Evolutionary conservation across 2,797 vertebrate genomes (phyloP), one percentile per base, ranked within the genome.

Genomic region (Syngnathus acus): DNA sequence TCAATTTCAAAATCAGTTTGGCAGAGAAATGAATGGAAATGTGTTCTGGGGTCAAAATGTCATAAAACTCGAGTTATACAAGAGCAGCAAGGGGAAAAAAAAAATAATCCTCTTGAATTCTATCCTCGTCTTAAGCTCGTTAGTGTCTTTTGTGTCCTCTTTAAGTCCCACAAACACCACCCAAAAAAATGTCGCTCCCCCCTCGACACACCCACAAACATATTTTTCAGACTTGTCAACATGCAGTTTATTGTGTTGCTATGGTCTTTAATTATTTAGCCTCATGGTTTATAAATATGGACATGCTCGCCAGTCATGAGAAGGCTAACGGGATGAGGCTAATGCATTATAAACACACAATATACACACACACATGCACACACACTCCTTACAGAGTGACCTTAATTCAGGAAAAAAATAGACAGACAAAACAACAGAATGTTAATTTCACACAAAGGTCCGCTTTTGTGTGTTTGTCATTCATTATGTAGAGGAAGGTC

Each of bases 271-370:
- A 90, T 88, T 86, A 89, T 91, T 88, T 70, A 90, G 57, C 40
- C 78, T 86, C 83, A 86, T 90, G 76, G 82, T 86, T 90, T 89
- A 89, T 90, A 80, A 70, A 91, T 87, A 48, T 14, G 66, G 80
- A 89, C 86, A 90, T 77, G 76, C 68, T 82, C 67, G 19, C 62
- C 77, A 83, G 87, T 81, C 85, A 89, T 87, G 83, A 91, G 86
- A 88, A 87, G 85, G 75, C 82, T 77, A 82, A 82, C 72, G 40
- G 82, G 85, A 82, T 84, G 87, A 75, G 76, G 76, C 78, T 81
- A 82, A 87, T 86, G 82, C 76, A 86, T 85, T 78, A 81, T 70
- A 84, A 73, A 65, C 21, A 66, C 65, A 75, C 65, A 67, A 73
- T 71, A 67, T 50, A 64, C 65, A 71, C 69, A 69, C 45, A 64